Conservation (phyloP, 2,113 vertebrate species). For the Varanus salvator region DNA sequence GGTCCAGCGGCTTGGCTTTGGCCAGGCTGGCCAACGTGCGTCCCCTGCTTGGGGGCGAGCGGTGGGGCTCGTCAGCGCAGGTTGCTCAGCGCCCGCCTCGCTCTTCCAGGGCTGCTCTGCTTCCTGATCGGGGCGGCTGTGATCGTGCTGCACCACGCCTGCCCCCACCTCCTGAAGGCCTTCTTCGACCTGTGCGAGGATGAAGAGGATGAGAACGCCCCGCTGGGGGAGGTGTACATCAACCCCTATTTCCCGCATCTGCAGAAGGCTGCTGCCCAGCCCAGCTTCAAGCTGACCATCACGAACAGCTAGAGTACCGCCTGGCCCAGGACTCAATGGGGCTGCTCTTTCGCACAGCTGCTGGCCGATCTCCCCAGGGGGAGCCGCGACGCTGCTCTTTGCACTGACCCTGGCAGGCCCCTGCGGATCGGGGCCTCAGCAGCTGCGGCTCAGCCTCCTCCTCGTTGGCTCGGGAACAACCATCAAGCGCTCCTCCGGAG, state of each 20-base stretch:
- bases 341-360: background rate
- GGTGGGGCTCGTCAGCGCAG: too few species aligned
- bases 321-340: background rate
- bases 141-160: conserved; percentile 77
- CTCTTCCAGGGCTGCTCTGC: conserved; percentile 85
- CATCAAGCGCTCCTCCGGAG: background rate
- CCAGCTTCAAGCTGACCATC: background rate
- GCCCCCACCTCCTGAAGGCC: conserved; percentile 81
- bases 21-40: too few species aligned
- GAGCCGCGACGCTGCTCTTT: too few species aligned
- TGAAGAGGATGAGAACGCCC: conserved; percentile 68
- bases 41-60: too few species aligned
- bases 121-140: conserved; percentile 80
- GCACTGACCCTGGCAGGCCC: background rate
- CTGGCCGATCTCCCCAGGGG: background rate
- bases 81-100: too few species aligned
- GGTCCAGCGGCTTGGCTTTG: too few species aligned
- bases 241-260: conserved; percentile 11
- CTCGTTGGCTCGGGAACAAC: background rate
- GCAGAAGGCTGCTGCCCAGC: fast-evolving
- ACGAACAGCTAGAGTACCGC: conserved; percentile 43
- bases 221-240: conserved; percentile 22
- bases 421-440: background rate
- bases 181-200: conserved; percentile 82
- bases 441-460: background rate